These are phyloP conservation scores for Zaprionus lachaisei DNA, from an alignment of 1,140 invertebrate species.

Conservation along the genomic window DNA sequence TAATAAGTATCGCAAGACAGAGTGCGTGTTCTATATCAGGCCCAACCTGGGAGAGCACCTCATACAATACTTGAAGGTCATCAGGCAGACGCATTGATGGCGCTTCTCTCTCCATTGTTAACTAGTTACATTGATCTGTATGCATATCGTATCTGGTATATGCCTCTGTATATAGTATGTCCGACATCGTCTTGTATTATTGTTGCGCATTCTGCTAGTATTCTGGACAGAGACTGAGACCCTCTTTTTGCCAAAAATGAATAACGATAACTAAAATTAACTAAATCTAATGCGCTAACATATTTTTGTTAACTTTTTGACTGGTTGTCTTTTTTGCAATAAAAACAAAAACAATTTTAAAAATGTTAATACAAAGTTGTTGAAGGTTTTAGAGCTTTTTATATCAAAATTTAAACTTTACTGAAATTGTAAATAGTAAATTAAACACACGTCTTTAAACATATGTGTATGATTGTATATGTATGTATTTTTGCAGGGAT, in stretches of 20 bases:
- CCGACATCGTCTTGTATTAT: slow-evolving; percentile 26
- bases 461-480: not conserved
- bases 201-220: slow-evolving; percentile 31
- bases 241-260: slow-evolving; percentile 44
- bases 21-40: slow-evolving; percentile 77
- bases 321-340: slow-evolving; percentile 49
- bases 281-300: slow-evolving; percentile 14
- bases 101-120: slow-evolving; percentile 7
- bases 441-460: slow-evolving; percentile 3
- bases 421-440: not conserved
- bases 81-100: slow-evolving; percentile 50
- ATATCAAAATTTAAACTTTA: slow-evolving; percentile 1
- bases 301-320: slow-evolving; percentile 46
- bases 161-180: not conserved
- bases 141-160: not conserved
- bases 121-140: slow-evolving; percentile 24
- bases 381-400: not conserved
- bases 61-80: slow-evolving; percentile 73
- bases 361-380: not conserved
- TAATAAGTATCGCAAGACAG: slow-evolving; percentile 49
- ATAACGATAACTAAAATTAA: slow-evolving; percentile 15
- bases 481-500: not conserved
- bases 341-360: slow-evolving; percentile 32
- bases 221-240: slow-evolving; percentile 28
- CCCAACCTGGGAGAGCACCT: slow-evolving; percentile 71